Conservation (phyloP, 2,113 vertebrate species). For the Tragelaphus buxtoni region DNA sequence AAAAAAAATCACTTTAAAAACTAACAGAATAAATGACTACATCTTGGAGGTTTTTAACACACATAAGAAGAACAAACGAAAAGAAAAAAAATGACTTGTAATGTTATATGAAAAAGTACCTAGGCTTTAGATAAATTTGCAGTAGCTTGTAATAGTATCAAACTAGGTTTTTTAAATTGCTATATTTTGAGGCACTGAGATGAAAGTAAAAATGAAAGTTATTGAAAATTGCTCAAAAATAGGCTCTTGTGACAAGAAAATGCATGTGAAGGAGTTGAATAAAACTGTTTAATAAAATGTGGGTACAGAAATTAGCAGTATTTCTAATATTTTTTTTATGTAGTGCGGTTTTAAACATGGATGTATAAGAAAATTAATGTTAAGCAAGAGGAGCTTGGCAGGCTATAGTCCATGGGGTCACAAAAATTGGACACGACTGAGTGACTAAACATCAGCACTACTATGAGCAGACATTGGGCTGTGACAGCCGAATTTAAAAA, state of each 20-base stretch:
- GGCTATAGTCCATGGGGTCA: not conserved
- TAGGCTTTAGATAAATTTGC: not conserved
- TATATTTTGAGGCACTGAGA: not conserved
- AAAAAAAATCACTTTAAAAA: not conserved
- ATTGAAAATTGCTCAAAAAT: not conserved
- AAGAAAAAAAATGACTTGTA: not conserved
- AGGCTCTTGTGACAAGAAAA: not conserved
- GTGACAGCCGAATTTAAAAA: not conserved
- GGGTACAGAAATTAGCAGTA: not conserved
- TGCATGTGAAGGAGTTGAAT: not conserved
- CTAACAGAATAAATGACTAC: not conserved
- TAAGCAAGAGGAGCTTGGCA: not conserved
- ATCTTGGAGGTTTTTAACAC: not conserved
- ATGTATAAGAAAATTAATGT: not conserved
- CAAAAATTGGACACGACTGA: rapidly evolving
- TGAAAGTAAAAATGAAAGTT: not conserved
- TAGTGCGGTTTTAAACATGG: not conserved
- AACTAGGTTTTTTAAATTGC: not conserved
- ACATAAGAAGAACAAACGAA: not conserved
- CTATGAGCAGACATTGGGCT: not conserved
- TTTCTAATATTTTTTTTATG: not conserved
- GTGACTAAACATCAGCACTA: not conserved
- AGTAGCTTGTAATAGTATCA: not conserved
- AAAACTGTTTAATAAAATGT: not conserved
- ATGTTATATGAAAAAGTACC: not conserved